A percentile compares a stretch with the other conserved stretches of the same genome.
phyloP scores from a whole-genome alignment of 2,113 vertebrate species.

The Lipophrys pholis region DNA sequence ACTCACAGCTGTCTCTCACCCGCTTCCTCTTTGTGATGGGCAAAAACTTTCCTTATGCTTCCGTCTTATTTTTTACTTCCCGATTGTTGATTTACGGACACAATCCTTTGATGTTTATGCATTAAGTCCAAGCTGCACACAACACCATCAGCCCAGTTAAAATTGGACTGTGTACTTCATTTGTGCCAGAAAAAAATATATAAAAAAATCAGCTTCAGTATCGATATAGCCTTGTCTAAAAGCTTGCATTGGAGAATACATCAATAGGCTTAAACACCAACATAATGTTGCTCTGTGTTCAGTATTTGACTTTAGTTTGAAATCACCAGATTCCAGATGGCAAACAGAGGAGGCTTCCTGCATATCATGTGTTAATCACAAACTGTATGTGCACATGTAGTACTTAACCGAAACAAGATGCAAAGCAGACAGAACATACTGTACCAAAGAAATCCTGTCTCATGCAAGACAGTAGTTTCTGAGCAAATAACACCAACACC shows the following conservation, averaged over 20 bases:
- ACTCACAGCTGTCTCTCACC: slow-evolving; percentile 64
- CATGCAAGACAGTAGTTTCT: slow-evolving; percentile 1
- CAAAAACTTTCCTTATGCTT: slow-evolving; percentile 48
- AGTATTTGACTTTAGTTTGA: neutral
- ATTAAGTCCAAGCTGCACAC: slow-evolving; percentile 54
- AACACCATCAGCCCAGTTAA: slow-evolving; percentile 26
- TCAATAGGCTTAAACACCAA: neutral
- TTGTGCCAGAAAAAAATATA: slow-evolving; percentile 17
- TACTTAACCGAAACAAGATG: neutral
- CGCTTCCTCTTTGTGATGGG: slow-evolving; percentile 8
- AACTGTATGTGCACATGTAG: neutral
- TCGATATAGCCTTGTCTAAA: slow-evolving; percentile 8
- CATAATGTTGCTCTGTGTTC: neutral
- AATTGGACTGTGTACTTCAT: slow-evolving; percentile 8
- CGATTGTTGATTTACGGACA: slow-evolving; percentile 64
- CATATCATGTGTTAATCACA: neutral
- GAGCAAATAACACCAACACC: slow-evolving; percentile 12
- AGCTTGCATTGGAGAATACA: neutral
- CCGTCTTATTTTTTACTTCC: slow-evolving; percentile 62
- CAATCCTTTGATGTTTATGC: slow-evolving; percentile 56
- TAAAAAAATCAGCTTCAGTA: slow-evolving; percentile 13
- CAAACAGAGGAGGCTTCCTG: too few species aligned
- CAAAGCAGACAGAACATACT: neutral
- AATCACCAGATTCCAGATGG: neutral
- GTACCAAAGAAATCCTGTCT: too few species aligned